A percentile compares a stretch with the other conserved stretches of the same genome.
Conservation (phyloP, 2,888 invertebrate species). For the Branchellion lobata region DNA sequence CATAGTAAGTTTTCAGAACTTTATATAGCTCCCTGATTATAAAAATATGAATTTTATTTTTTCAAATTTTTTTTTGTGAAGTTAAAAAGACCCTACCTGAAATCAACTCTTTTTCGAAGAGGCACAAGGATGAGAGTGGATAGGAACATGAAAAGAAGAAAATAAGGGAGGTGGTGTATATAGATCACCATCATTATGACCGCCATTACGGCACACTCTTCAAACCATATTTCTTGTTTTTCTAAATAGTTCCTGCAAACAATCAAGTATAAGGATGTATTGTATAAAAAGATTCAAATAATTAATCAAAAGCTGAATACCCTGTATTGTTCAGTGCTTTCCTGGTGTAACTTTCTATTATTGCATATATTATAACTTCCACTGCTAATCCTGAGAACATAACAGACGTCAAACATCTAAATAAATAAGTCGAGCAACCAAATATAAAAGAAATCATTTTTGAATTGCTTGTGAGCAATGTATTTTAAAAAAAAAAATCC, state of each 20-base stretch:
- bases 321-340: background rate
- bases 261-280: background rate
- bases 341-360: slow-evolving; percentile 1
- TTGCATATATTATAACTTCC: background rate
- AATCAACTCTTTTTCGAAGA: background rate
- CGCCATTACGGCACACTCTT: slow-evolving; percentile 18
- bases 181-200: slow-evolving; percentile 11
- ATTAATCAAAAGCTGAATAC: background rate
- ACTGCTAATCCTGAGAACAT: background rate
- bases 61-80: background rate
- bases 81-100: no score
- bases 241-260: background rate
- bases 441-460: background rate
- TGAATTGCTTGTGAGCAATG: background rate
- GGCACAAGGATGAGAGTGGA: slow-evolving; percentile 16
- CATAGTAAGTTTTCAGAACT: background rate
- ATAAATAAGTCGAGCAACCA: background rate
- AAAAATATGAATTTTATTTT: background rate
- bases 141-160: slow-evolving; percentile 21
- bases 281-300: background rate
- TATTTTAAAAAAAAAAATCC: background rate
- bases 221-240: slow-evolving; percentile 15
- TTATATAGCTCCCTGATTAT: background rate
- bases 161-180: slow-evolving; percentile 33
- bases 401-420: background rate